These are phyloP conservation scores for Drosophila leontia DNA, from an alignment of 1,140 invertebrate genomes.

Conservation along the genomic window DNA sequence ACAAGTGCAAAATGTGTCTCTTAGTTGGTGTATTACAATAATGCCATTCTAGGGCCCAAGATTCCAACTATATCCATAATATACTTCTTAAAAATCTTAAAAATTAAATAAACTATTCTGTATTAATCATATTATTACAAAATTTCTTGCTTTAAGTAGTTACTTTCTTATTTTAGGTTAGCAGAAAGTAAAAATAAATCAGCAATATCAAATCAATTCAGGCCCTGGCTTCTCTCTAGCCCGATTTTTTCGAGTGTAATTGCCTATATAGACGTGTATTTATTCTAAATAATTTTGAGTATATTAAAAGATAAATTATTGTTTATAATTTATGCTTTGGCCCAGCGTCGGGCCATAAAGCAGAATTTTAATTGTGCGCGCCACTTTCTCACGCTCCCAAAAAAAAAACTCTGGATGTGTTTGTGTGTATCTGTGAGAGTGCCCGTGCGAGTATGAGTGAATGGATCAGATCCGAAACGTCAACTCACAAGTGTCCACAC, in stretches of 20 bases:
- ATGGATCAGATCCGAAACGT: slow-evolving; percentile 49
- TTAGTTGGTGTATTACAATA: neutral
- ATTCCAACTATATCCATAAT: neutral
- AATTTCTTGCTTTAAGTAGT: neutral
- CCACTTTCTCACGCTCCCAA: slow-evolving; percentile 81
- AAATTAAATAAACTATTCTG: neutral
- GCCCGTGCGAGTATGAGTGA: slow-evolving; percentile 9
- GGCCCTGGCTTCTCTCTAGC: no score
- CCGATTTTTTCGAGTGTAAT: slow-evolving; percentile 4
- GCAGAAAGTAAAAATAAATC: neutral
- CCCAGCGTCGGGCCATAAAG: slow-evolving; percentile 73
- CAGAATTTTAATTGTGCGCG: slow-evolving; percentile 79
- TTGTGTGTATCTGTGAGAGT: slow-evolving; percentile 7
- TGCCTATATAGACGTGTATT: slow-evolving; percentile 41
- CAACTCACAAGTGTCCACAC: slow-evolving; percentile 72
- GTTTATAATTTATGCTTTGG: slow-evolving; percentile 77
- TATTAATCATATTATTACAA: neutral
- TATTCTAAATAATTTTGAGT: slow-evolving; percentile 46
- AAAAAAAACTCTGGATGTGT: slow-evolving; percentile 27
- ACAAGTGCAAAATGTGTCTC: neutral
- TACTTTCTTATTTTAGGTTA: neutral
- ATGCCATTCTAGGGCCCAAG: neutral
- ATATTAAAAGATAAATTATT: slow-evolving; percentile 79
- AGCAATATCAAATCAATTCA: no score
- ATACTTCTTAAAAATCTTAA: neutral